These are phyloP conservation scores for Falco naumanni DNA, from an alignment of 2,797 vertebrate species.

Conservation along the genomic window DNA sequence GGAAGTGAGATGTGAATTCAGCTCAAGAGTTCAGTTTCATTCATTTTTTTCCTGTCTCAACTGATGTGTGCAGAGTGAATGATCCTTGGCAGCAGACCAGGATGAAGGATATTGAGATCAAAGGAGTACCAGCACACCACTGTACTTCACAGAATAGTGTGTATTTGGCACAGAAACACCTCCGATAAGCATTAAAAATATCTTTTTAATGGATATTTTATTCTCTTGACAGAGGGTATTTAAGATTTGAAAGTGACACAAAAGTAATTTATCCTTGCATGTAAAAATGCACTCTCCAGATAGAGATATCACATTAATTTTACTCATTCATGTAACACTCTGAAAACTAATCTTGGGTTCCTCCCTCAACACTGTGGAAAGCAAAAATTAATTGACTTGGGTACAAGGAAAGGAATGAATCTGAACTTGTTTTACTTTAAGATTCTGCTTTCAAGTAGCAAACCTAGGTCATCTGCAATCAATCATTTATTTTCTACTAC, in stretches of 20 bases:
- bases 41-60: conserved; percentile 15
- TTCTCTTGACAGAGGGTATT: conserved; percentile 57
- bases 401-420: conserved; percentile 35
- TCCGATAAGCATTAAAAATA: conserved; percentile 70
- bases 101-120: conserved; percentile 62
- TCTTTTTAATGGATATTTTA: conserved; percentile 68
- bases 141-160: conserved; percentile 44
- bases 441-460: not conserved
- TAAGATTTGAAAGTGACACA: conserved; percentile 63
- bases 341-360: conserved; percentile 53
- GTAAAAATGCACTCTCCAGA: conserved; percentile 48
- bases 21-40: conserved; percentile 19
- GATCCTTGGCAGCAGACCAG: conserved; percentile 69
- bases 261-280: conserved; percentile 52
- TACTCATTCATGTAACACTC: conserved; percentile 52
- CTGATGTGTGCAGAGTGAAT: conserved; percentile 42
- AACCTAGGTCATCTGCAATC: not conserved
- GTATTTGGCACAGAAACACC: conserved; percentile 61
- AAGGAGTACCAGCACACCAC: conserved; percentile 53
- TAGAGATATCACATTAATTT: conserved; percentile 54
- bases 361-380: conserved; percentile 39
- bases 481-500: not conserved
- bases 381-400: conserved; percentile 37
- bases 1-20: conserved; percentile 37
- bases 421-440: not conserved